phyloP scores from a whole-genome alignment of 2,113 vertebrate genomes.

The Butorides virescens region DNA sequence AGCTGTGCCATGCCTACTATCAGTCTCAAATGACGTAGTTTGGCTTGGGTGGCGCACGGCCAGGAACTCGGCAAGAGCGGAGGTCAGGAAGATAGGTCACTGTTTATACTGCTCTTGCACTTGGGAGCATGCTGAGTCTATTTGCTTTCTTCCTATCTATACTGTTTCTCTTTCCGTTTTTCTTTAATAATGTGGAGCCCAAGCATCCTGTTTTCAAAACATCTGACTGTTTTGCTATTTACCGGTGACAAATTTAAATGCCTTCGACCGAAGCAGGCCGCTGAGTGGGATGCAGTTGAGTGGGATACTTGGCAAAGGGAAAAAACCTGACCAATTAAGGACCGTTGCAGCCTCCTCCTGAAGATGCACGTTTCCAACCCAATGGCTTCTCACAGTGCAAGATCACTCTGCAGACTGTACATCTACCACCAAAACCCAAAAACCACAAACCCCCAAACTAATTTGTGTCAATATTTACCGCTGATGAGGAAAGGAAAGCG shows the following conservation, averaged over 20 bases:
- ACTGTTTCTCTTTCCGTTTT: conserved; percentile 79
- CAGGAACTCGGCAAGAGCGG: conserved; percentile 72
- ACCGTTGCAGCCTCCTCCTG: background rate
- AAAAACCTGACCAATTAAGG: background rate
- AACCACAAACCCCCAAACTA: background rate
- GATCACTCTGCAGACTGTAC: background rate
- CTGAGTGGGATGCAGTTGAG: background rate
- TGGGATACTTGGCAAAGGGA: background rate
- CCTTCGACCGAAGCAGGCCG: background rate
- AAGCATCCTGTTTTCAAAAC: conserved; percentile 86
- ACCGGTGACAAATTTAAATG: background rate
- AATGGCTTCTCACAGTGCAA: background rate
- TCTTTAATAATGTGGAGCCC: conserved; percentile 62
- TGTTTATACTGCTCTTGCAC: conserved; percentile 67
- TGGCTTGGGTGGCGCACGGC: conserved; percentile 74
- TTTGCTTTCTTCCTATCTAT: conserved; percentile 76
- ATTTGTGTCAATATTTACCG: background rate
- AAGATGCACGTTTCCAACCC: background rate
- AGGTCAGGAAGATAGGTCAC: conserved; percentile 81
- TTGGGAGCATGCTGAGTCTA: conserved; percentile 64
- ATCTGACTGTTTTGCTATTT: conserved; percentile 48
- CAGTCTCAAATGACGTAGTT: conserved; percentile 78
- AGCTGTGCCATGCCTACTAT: conserved; percentile 80
- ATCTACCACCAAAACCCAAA: background rate
- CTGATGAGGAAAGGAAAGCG: background rate